Evolutionary conservation across 2,113 vertebrate genomes (phyloP), one percentile per base, ranked within the genome.

Genomic region (Nesogale talazaci): DNA sequence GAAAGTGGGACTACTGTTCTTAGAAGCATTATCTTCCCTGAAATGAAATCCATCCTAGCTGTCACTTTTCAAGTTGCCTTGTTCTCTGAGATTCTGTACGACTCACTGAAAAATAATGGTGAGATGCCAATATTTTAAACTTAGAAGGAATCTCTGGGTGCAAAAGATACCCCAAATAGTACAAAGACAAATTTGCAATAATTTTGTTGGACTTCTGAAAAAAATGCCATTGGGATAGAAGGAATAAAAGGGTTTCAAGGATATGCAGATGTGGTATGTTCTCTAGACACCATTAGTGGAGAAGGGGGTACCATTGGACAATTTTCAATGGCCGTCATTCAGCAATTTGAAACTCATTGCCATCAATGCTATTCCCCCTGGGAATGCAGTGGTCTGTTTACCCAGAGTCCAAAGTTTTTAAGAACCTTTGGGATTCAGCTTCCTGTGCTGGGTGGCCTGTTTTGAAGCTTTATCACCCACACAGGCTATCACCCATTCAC

Each of bases 81-180:
- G 61, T 63, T 67, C 9, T 91, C 63, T 29, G 16, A 40, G 46
- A 75, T 86, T 91, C 83, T 92, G 6, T 72, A 86, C 75, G 63
- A 83, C n/a, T 83, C 34, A 20, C 22, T 14, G 16, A 67, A 82
- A 63, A 89, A 87, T 29, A 93, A 94, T 5, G 74, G 34, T 12
- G 59, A 69, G 92, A 86, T 1, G 27, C 79, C 52, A 82, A 74
- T 65, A 46, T 86, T 84, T 92, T 84, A 95, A 90, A 83, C 34
- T 86, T 80, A 86, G 65, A 36, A 61, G 61, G 29, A n/a, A 87
- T 46, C 25, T 89, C 72, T 74, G 59, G 52, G 63, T 81, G 17
- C 46, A 52, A 52, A 83, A 15, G 83, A 27, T 76, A 56, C 29
- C 69, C 27, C 10, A 75, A 86, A 90, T 9, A 72, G 46, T 19